A percentile compares a stretch with the other conserved stretches of the same genome.
Conservation (phyloP, 2,888 invertebrate genomes). For the Xanthia icteritia region DNA sequence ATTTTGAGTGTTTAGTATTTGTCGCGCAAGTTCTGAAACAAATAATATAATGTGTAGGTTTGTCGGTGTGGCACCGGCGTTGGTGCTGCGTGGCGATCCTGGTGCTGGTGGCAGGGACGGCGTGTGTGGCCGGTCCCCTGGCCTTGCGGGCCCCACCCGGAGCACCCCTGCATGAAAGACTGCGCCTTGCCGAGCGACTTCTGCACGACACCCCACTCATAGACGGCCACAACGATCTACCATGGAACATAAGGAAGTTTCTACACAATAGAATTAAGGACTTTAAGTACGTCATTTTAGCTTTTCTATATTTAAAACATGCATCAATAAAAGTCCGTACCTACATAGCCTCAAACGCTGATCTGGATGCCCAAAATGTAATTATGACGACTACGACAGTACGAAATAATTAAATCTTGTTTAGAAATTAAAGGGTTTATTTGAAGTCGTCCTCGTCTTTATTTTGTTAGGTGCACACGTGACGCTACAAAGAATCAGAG, state of each 20-base stretch:
- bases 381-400: conserved; percentile 15
- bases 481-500: neutral
- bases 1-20: conserved; percentile 37
- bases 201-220: conserved; percentile 94
- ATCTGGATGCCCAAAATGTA: conserved; percentile 2
- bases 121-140: conserved; percentile 95
- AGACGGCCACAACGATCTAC: conserved; percentile 97
- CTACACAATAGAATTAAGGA: conserved; percentile 96
- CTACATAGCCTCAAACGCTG: neutral
- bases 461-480: conserved; percentile 4
- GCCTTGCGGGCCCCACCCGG: conserved; percentile 94
- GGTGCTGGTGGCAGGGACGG: conserved; percentile 94
- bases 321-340: neutral
- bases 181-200: conserved; percentile 93
- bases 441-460: conserved; percentile 18
- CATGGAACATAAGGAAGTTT: conserved; percentile 97
- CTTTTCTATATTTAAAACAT: conserved; percentile 7
- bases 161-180: conserved; percentile 94
- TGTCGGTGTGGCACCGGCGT: conserved; percentile 91
- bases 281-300: conserved; percentile 91
- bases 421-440: conserved; percentile 15
- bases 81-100: conserved; percentile 95
- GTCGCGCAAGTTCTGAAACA: conserved; percentile 17
- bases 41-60: conserved; percentile 71
- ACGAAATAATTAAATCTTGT: conserved; percentile 28